These are phyloP conservation scores for Chloromyia formosa DNA, from an alignment of 2,888 invertebrate genomes.

Conservation along the genomic window DNA sequence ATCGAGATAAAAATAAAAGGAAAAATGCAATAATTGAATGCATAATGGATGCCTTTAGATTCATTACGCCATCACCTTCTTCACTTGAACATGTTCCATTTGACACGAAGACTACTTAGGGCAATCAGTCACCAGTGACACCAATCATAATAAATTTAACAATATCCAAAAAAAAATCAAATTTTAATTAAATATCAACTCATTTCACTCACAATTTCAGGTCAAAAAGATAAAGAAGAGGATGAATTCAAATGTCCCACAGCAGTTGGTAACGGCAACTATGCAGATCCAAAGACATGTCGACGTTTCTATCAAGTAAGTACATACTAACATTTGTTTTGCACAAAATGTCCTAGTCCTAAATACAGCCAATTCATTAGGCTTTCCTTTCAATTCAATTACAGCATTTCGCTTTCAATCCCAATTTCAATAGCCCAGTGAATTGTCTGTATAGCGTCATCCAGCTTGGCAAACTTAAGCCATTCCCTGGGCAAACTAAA, in stretches of 20 bases:
- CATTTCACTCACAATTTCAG: conserved; percentile 25
- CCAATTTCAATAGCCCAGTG: not conserved
- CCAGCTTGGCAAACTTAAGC: conserved; percentile 24
- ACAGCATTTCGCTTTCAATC: not conserved
- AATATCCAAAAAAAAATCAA: not conserved
- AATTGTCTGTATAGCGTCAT: not conserved
- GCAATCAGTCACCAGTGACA: no score
- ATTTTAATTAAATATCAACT: not conserved
- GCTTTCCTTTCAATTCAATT: conserved; percentile 10
- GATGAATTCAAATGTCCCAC: conserved; percentile 83
- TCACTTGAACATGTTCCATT: no score
- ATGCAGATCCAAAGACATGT: conserved; percentile 88
- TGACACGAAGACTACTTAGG: no score
- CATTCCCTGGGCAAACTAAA: conserved; percentile 5
- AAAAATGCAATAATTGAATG: no score
- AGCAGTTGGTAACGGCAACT: conserved; percentile 85
- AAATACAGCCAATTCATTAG: conserved; percentile 6
- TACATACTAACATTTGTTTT: not conserved
- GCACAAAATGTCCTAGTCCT: not conserved
- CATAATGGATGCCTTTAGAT: no score
- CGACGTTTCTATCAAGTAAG: conserved; percentile 87
- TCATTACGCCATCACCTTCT: no score
- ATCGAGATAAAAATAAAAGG: no score
- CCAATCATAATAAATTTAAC: not conserved
- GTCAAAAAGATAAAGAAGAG: conserved; percentile 59